Evolutionary conservation across 2,113 vertebrate species (phyloP).

Genomic region (Halcyon senegalensis): DNA sequence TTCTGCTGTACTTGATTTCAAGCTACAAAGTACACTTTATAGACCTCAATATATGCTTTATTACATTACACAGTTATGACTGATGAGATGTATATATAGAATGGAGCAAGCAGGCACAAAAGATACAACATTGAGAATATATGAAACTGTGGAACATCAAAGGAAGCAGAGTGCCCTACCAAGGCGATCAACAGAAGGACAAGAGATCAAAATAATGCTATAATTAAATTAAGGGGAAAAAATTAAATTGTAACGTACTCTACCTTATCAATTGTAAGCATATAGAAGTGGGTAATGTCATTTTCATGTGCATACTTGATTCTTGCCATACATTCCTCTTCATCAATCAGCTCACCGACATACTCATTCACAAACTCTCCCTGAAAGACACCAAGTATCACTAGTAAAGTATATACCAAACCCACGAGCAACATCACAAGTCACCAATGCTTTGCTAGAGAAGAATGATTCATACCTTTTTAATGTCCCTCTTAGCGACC

Average conservation of each 20-base stretch:
- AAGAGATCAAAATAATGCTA: neutral
- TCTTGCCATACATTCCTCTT: slow-evolving; percentile 94
- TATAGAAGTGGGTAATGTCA: slow-evolving; percentile 96
- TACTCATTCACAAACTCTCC: slow-evolving; percentile 99
- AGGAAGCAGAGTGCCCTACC: neutral
- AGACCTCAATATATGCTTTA: neutral
- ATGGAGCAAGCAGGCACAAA: neutral
- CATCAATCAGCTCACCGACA: slow-evolving; percentile 94
- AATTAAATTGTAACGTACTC: neutral
- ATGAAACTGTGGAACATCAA: neutral
- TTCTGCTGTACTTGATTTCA: neutral
- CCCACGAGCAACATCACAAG: neutral
- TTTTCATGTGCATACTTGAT: slow-evolving; percentile 94
- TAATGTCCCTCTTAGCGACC: slow-evolving; percentile 89
- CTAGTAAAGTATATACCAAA: neutral
- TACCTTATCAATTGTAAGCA: slow-evolving; percentile 99
- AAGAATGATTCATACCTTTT: slow-evolving; percentile 82
- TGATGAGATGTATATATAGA: neutral
- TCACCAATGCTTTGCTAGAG: fast-evolving
- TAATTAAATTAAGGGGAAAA: neutral
- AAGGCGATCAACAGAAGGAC: neutral
- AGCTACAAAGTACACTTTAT: neutral
- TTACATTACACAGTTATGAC: neutral
- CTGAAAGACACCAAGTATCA: slow-evolving; percentile 68
- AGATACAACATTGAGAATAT: neutral